A percentile compares a stretch with the other conserved stretches of the same genome.
phyloP scores from a whole-genome alignment of 2,113 vertebrate species.

The Galbula dea region DNA sequence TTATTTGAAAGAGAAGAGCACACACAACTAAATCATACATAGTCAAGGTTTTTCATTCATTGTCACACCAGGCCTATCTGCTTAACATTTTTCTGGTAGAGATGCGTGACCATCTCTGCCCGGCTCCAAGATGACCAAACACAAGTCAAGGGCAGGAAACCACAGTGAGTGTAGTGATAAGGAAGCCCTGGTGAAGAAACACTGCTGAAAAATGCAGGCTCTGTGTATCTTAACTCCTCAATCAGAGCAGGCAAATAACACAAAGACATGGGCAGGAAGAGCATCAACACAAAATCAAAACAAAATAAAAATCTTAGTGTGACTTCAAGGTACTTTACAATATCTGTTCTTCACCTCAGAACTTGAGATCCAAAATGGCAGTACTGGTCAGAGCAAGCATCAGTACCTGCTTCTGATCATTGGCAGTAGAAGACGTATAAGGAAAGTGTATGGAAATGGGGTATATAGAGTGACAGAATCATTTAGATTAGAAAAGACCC shows the following conservation, averaged over 20 bases:
- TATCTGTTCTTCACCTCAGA: not conserved
- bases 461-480: not conserved
- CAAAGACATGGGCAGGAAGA: not conserved
- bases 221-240: not conserved
- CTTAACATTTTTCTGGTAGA: not conserved
- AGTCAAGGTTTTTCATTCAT: not conserved
- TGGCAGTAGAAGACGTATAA: not conserved
- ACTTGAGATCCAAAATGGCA: not conserved
- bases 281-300: not conserved
- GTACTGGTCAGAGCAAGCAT: not conserved
- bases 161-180: not conserved
- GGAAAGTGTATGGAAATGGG: not conserved
- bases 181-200: not conserved
- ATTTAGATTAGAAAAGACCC: not conserved
- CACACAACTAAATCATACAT: not conserved
- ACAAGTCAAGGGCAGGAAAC: not conserved
- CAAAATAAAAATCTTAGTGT: not conserved
- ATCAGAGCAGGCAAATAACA: not conserved
- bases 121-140: not conserved
- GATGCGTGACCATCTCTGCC: not conserved
- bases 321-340: not conserved
- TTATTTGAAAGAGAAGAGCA: not conserved
- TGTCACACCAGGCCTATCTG: not conserved
- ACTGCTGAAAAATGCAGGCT: not conserved
- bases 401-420: not conserved